Evolutionary conservation across 2,888 invertebrate genomes (phyloP).

Genomic region (Rhogogaster chlorosoma): DNA sequence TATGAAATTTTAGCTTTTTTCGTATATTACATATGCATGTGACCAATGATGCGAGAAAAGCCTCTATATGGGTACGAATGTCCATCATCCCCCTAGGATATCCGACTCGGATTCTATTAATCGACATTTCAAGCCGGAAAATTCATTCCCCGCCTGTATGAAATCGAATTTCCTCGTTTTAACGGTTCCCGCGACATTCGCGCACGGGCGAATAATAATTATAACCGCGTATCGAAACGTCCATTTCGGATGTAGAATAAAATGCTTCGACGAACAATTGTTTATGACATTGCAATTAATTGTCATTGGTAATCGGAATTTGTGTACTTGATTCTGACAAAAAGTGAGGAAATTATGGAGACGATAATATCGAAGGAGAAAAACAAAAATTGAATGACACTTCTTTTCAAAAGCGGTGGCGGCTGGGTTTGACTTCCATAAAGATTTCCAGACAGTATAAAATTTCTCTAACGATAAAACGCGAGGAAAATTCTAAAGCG

Average conservation of each 20-base stretch:
- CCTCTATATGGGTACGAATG: not conserved
- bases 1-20: not conserved
- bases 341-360: not conserved
- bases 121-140: slow-evolving; percentile 12
- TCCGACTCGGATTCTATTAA: slow-evolving; percentile 22
- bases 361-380: not conserved
- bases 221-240: not conserved
- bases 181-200: slow-evolving; percentile 9
- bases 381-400: not conserved
- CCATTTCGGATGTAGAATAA: not conserved
- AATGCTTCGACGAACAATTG: not conserved
- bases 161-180: slow-evolving; percentile 20
- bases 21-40: not conserved
- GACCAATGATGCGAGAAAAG: not conserved
- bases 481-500: slow-evolving; percentile 2
- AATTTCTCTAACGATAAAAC: not conserved
- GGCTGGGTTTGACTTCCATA: not conserved
- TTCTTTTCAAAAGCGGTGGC: not conserved
- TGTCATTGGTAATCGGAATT: not conserved
- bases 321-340: not conserved
- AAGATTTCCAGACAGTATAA: not conserved
- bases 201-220: not conserved
- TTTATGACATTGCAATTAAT: not conserved
- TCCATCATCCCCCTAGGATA: slow-evolving; percentile 10
- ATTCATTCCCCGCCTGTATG: slow-evolving; percentile 9